Base-by-base conservation (phyloP, 1,140 invertebrate genomes). In the Berghia stephanieae region DNA sequence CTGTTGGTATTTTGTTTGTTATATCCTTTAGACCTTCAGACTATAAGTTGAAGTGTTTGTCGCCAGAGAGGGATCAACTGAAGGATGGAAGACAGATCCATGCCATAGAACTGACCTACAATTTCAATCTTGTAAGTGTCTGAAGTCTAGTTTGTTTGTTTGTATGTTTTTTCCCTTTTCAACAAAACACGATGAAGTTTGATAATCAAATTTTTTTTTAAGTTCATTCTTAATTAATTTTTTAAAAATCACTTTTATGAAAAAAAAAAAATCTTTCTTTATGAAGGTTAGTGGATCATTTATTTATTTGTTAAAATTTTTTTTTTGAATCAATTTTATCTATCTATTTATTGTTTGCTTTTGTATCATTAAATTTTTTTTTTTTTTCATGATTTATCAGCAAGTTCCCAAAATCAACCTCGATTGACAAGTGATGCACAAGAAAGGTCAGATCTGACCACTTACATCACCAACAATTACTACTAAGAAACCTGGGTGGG, bases 31-130 rank as follows among this genome's bases (percentile, higher is more conserved):
- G 95, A 87, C 96, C 96, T 2, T 90, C 88, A 36, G 95, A 97
- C 78, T 90, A 92, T 18, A 96, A 95, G 90, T 91, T 98, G 27
- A 87, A 91, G 49, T 93, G 95, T 24, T 87, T 98, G 70, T 74
- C 77, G 44, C 90, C 88, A 27, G 72, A 88, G 0, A 92, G 97
- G 68, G 97, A 99, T 89, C 89, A 95, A 2, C 94, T 98, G 66
- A 96, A 96, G 57, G 93, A 94, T 3, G 92, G 92, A 10, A 90
- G 95, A 72, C 95, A 96, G 90, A 96, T 98, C 76, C 98, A 97
- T 89, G 95, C 97, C 86, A 90, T 97, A 46, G 90, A 95, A 74
- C 91, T 98, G 77, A 94, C 94, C 0, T 99, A 98, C 88, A 93
- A 92, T 84, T 95, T 98, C 86, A 93, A 94, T 83, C 90, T 97